Evolutionary conservation across 1,140 invertebrate genomes (phyloP).

Genomic region (Cyrtorhinus lividipennis): DNA sequence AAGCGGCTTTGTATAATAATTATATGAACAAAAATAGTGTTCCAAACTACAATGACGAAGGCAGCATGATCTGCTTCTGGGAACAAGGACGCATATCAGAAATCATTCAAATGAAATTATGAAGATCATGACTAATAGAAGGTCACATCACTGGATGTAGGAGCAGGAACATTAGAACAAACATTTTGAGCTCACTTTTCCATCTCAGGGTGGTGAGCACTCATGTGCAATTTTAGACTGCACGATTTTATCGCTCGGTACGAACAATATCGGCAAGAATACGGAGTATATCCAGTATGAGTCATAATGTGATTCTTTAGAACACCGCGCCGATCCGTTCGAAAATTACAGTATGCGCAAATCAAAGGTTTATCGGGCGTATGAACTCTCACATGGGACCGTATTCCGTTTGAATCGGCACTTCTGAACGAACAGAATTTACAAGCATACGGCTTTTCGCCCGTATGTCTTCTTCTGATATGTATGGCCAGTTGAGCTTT

Average conservation of each 20-base stretch:
- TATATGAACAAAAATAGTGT: too few species aligned
- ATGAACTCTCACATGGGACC: slow-evolving; percentile 10
- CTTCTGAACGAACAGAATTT: background rate
- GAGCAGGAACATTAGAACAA: too few species aligned
- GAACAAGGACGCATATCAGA: too few species aligned
- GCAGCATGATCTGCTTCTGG: too few species aligned
- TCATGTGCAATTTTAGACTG: background rate
- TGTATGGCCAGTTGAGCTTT: too few species aligned
- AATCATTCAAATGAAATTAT: too few species aligned
- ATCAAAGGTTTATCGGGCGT: slow-evolving; percentile 36
- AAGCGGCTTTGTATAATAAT: too few species aligned
- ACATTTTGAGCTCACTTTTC: background rate
- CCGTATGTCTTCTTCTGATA: background rate
- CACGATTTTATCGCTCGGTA: background rate
- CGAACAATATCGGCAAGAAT: background rate
- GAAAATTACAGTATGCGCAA: slow-evolving; percentile 35
- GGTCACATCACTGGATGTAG: too few species aligned
- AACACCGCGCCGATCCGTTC: slow-evolving; percentile 32
- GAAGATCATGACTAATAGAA: too few species aligned
- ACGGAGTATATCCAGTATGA: background rate
- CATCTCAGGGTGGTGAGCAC: background rate
- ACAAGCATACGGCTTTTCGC: background rate
- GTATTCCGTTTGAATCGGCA: background rate
- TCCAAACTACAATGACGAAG: too few species aligned
- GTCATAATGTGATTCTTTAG: background rate